phyloP scores from a whole-genome alignment of 2,888 invertebrate genomes.

The Hypolimnas misippus region DNA sequence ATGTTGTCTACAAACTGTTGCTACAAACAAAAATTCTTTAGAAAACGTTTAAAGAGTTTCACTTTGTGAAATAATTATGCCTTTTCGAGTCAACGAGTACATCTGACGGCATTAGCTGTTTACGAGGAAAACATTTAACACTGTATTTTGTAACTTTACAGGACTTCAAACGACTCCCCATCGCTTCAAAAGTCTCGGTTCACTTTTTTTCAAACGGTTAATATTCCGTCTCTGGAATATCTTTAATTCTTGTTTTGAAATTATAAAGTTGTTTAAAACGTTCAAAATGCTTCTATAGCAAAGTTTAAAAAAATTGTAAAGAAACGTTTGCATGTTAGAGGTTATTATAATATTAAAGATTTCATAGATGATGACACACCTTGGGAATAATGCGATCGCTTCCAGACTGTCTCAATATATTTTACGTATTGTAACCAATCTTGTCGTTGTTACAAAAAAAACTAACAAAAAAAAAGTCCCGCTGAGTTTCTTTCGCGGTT shows the following conservation, averaged over 20 bases:
- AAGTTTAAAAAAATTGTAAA: too few species aligned
- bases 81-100: not conserved
- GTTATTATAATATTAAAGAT: too few species aligned
- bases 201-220: not conserved
- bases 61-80: not conserved
- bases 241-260: constrained; percentile 6
- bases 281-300: not conserved
- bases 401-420: too few species aligned
- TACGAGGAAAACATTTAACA: constrained; percentile 1
- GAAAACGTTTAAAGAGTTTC: not conserved
- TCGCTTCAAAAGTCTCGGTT: constrained; percentile 3
- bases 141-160: not conserved
- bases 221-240: not conserved
- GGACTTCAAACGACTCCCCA: not conserved
- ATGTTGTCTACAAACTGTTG: not conserved
- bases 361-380: too few species aligned
- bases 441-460: too few species aligned
- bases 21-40: not conserved
- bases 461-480: too few species aligned
- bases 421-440: too few species aligned
- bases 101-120: constrained; percentile 1
- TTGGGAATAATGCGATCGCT: too few species aligned
- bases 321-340: too few species aligned
- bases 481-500: too few species aligned
- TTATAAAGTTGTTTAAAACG: not conserved